Percentiles rank a stretch among this genome's conserved stretches.
These are phyloP conservation scores for Haliclystus octoradiatus DNA, from an alignment of 30 jellyfish, hydroid and myxozoan genomes.

Conservation along the genomic window DNA sequence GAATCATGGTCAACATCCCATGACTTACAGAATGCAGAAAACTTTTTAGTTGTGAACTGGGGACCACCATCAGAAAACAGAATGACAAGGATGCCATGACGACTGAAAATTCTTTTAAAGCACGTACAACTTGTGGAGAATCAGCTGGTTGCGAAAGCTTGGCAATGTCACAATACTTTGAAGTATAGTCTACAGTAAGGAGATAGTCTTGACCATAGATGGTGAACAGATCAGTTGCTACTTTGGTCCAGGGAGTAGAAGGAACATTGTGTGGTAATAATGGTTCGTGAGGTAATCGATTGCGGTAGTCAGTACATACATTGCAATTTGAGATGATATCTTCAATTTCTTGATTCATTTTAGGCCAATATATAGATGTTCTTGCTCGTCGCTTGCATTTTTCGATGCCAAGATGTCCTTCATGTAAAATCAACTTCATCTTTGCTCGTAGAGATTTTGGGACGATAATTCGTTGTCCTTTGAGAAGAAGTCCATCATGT, in stretches of 20 bases:
- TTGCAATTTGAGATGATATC: too few species aligned
- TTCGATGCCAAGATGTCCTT: constrained; percentile 35
- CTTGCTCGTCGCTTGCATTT: constrained; percentile 19
- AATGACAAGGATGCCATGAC: too few species aligned
- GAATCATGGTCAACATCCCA: too few species aligned
- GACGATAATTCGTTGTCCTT: constrained; percentile 20
- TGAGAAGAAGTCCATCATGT: constrained; percentile 5
- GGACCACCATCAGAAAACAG: too few species aligned
- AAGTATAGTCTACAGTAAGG: constrained; percentile 20
- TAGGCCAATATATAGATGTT: constrained; percentile 22
- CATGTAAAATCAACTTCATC: constrained; percentile 12
- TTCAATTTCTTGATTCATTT: too few species aligned
- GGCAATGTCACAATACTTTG: too few species aligned
- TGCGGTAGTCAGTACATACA: constrained; percentile 19
- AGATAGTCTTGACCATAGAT: constrained; percentile 27
- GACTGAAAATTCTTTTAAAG: too few species aligned
- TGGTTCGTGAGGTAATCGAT: constrained; percentile 21
- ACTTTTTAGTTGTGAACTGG: too few species aligned
- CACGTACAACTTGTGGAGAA: too few species aligned
- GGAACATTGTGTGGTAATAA: constrained; percentile 27
- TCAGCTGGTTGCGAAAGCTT: too few species aligned
- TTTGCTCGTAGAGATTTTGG: constrained; percentile 13
- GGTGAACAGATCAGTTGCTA: constrained; percentile 18
- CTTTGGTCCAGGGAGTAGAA: constrained; percentile 30
- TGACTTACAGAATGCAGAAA: too few species aligned